Percentiles rank a stretch among this genome's conserved stretches.
phyloP scores from a whole-genome alignment of 2,797 vertebrate genomes.

The Xyrichtys novacula region DNA sequence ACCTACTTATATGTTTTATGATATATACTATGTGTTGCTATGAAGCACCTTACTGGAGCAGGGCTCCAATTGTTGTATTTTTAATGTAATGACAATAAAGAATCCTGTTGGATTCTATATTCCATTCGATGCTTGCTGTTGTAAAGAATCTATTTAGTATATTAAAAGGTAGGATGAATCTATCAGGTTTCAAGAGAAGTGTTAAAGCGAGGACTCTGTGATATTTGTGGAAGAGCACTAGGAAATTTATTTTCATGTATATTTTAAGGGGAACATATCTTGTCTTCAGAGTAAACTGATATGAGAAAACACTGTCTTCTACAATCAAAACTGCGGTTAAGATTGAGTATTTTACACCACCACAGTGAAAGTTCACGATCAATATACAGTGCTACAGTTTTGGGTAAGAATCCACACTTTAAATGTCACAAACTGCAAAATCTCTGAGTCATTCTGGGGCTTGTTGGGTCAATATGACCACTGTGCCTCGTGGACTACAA shows the following conservation, averaged over 20 bases:
- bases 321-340: neutral
- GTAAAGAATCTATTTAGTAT: too few relatives aligned
- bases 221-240: conserved; percentile 16
- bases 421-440: conserved; percentile 1
- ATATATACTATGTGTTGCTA: too few relatives aligned
- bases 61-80: too few relatives aligned
- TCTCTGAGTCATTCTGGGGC: neutral
- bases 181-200: neutral
- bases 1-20: too few relatives aligned
- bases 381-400: neutral
- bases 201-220: neutral
- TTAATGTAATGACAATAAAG: too few relatives aligned
- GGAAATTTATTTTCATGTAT: neutral
- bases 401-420: neutral
- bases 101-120: too few relatives aligned
- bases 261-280: conserved; percentile 1
- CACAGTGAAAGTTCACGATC: neutral
- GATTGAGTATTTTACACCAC: neutral
- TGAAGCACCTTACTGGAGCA: too few relatives aligned
- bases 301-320: neutral
- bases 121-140: too few relatives aligned
- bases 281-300: neutral
- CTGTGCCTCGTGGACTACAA: neutral
- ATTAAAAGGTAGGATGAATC: too few relatives aligned
- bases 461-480: neutral